phyloP scores from a whole-genome alignment of 1,140 invertebrate genomes.

The Bombus turneri region DNA sequence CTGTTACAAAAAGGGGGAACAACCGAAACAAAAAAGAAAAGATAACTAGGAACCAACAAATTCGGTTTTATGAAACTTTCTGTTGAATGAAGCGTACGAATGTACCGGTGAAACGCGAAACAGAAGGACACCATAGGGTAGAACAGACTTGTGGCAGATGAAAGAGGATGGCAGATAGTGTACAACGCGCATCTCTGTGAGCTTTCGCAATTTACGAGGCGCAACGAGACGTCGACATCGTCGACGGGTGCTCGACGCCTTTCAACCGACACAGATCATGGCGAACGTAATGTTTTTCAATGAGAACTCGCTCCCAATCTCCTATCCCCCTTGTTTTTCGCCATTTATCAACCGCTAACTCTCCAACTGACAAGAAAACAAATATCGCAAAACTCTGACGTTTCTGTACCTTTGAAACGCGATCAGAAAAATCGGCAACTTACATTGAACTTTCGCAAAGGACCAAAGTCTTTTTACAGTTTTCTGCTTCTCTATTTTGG shows the following conservation, averaged over 20 bases:
- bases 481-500: background rate
- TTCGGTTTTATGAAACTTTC: background rate
- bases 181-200: background rate
- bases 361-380: background rate
- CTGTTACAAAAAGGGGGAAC: conserved; percentile 11
- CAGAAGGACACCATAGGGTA: background rate
- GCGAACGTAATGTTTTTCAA: conserved; percentile 18
- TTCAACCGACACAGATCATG: background rate
- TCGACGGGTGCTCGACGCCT: conserved; percentile 28
- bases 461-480: too few species aligned
- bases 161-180: background rate
- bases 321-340: background rate
- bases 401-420: background rate
- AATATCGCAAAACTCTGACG: background rate
- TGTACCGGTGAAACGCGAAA: background rate
- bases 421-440: background rate
- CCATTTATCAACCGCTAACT: conserved; percentile 2
- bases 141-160: background rate
- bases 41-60: background rate
- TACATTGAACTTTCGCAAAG: background rate
- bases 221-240: conserved; percentile 7
- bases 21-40: background rate
- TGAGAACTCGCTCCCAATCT: background rate
- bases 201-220: conserved; percentile 37
- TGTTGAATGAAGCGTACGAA: background rate